phyloP scores from a whole-genome alignment of 2,888 invertebrate species.

The Chymomyza procnemis region DNA sequence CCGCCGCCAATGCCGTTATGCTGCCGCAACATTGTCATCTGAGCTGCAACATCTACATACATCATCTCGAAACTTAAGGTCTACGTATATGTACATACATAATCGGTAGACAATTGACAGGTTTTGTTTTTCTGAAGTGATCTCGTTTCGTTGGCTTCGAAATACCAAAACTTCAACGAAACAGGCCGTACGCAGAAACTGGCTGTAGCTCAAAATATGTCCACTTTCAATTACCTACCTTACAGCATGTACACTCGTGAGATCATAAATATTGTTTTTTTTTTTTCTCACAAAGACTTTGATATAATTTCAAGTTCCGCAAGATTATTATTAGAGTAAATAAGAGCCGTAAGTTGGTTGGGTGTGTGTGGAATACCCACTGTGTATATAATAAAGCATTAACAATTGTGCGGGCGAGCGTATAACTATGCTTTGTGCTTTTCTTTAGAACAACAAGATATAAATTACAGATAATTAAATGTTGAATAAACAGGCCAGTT shows the following conservation, averaged over 20 bases:
- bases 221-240: constrained; percentile 8
- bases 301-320: neutral
- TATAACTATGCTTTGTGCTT: too few relatives aligned
- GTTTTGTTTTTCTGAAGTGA: neutral
- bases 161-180: neutral
- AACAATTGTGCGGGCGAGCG: too few relatives aligned
- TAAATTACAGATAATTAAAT: too few relatives aligned
- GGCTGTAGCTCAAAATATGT: neutral
- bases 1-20: neutral
- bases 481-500: too few relatives aligned
- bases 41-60: neutral
- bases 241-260: neutral
- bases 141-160: neutral
- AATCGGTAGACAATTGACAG: neutral
- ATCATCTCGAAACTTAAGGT: neutral
- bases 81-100: neutral
- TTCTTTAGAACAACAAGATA: too few relatives aligned
- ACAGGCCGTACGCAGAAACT: neutral
- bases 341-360: neutral
- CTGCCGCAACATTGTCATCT: neutral
- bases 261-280: neutral
- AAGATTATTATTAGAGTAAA: constrained; percentile 3
- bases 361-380: too few relatives aligned
- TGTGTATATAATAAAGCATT: neutral
- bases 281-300: constrained; percentile 4